phyloP scores from a whole-genome alignment of 2,113 vertebrate genomes.

The Cnemophilus loriae region DNA sequence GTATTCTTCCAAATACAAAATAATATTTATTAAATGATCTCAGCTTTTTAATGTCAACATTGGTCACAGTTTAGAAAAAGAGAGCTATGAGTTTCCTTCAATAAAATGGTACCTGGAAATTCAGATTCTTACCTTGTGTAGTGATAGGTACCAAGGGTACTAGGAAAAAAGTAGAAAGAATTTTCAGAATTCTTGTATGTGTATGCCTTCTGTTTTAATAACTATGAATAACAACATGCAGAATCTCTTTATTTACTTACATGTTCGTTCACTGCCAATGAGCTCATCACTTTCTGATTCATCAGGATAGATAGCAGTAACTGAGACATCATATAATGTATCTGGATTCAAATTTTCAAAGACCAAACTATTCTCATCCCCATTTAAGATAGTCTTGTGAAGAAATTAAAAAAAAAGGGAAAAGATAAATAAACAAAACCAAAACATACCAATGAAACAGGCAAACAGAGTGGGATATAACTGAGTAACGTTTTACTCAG shows the following conservation, averaged over 20 bases:
- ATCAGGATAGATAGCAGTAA: conserved; percentile 96
- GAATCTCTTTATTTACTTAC: conserved; percentile 72
- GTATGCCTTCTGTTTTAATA: not conserved
- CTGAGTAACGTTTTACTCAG: not conserved
- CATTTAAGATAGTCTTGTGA: conserved; percentile 82
- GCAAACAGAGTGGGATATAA: not conserved
- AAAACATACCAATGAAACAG: not conserved
- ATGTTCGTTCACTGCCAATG: conserved; percentile 82
- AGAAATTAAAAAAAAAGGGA: not conserved
- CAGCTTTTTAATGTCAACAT: not conserved
- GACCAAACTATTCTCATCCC: conserved; percentile 78
- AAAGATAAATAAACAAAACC: not conserved
- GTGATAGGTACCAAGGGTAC: conserved; percentile 74
- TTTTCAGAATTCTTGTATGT: conserved; percentile 17
- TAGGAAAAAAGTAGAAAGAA: conserved; percentile 68
- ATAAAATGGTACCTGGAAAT: not conserved
- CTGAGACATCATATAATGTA: conserved; percentile 83
- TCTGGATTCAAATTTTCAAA: conserved; percentile 85
- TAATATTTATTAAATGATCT: not conserved
- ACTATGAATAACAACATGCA: not conserved
- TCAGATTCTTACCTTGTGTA: conserved; percentile 78
- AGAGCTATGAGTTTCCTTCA: not conserved
- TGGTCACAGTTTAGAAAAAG: not conserved
- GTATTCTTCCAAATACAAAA: not conserved
- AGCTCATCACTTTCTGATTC: conserved; percentile 94